Evolutionary conservation across 2,888 invertebrate genomes (phyloP), one percentile per base, ranked within the genome.

Genomic region (Candidula unifasciata): DNA sequence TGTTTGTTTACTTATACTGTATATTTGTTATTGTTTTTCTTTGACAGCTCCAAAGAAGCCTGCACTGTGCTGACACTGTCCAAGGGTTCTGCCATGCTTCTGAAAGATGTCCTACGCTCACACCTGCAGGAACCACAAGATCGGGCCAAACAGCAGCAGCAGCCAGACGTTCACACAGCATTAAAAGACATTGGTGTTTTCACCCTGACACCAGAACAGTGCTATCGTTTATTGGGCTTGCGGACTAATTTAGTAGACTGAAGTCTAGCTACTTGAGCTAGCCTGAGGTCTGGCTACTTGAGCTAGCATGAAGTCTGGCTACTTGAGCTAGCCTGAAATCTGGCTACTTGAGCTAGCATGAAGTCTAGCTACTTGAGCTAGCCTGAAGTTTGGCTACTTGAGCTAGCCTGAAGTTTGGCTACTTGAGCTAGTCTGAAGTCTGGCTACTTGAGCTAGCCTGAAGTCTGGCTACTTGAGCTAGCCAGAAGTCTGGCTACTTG

Each of bases 11-110:
- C n/a, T n/a, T n/a, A n/a, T n/a, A n/a, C n/a, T n/a, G n/a, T n/a
- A n/a, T n/a, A n/a, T n/a, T n/a, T 44, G 2, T 0, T 44, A 13
- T 54, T 27, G 57, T 44, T 74, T 80, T n/a, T 16, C 76, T 54
- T 82, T 89, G 88, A 35, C 90, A 93, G 93, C 54, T 89, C 92
- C 5, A 93, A 93, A 83, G 97, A 97, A 92, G 95, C 96, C 0
- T 96, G 96, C 92, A 95, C 95, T 88, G 94, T 97, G 68, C 94
- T 97, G 66, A 97, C 96, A 89, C 94, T 97, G 89, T 95, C 96
- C 73, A 95, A 96, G 89, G 97, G 97, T 0, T 96, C 97, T 64
- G 97, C 97, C 0, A 94, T 97, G 76, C 94, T 97, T 3, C 94
- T 97, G 27, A 95, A 96, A 64, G 95, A 96, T 86, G 95, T 96